Percentiles rank a stretch among this genome's conserved stretches.
These are phyloP conservation scores for Drosophila pachea DNA, from an alignment of 1,140 invertebrate species.

Conservation along the genomic window DNA sequence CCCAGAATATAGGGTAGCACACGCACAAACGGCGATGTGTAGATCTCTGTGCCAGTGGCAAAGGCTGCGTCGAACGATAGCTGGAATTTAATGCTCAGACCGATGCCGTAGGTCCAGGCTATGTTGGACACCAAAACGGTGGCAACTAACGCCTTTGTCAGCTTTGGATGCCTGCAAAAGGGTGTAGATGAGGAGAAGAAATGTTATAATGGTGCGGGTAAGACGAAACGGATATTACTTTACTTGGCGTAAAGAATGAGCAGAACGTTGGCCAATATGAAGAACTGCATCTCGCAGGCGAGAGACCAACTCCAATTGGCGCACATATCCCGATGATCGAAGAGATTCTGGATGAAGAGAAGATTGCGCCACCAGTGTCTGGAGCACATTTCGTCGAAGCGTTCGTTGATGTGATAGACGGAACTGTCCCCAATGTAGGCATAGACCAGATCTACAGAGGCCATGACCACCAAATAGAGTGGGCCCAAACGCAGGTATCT, in stretches of 20 bases:
- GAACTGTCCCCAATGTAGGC: slow-evolving; percentile 80
- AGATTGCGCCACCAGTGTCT: slow-evolving; percentile 84
- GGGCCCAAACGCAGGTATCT: slow-evolving; percentile 79
- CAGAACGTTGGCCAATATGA: slow-evolving; percentile 80
- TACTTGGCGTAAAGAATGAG: slow-evolving; percentile 81
- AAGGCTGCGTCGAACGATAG: slow-evolving; percentile 74
- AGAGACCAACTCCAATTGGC: slow-evolving; percentile 91
- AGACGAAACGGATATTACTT: too few species aligned
- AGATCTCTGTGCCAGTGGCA: slow-evolving; percentile 75
- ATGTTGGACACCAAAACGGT: slow-evolving; percentile 50
- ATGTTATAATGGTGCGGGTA: neutral
- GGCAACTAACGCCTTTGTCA: slow-evolving; percentile 50
- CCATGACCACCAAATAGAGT: slow-evolving; percentile 80
- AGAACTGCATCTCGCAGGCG: slow-evolving; percentile 90
- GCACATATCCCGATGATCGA: slow-evolving; percentile 82
- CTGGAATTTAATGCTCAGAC: slow-evolving; percentile 63
- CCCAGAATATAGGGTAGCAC: slow-evolving; percentile 74
- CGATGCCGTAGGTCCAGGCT: slow-evolving; percentile 63
- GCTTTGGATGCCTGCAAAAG: slow-evolving; percentile 58
- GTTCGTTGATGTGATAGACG: slow-evolving; percentile 80
- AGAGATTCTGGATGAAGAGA: slow-evolving; percentile 83
- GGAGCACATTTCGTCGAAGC: slow-evolving; percentile 80
- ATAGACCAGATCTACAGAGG: slow-evolving; percentile 80
- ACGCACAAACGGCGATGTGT: slow-evolving; percentile 75
- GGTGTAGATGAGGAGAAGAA: neutral